A percentile compares a stretch with the other conserved stretches of the same genome.
These are phyloP conservation scores for Crossaster papposus DNA, from an alignment of 53 echinoderm and acorn worm species.

Conservation along the genomic window DNA sequence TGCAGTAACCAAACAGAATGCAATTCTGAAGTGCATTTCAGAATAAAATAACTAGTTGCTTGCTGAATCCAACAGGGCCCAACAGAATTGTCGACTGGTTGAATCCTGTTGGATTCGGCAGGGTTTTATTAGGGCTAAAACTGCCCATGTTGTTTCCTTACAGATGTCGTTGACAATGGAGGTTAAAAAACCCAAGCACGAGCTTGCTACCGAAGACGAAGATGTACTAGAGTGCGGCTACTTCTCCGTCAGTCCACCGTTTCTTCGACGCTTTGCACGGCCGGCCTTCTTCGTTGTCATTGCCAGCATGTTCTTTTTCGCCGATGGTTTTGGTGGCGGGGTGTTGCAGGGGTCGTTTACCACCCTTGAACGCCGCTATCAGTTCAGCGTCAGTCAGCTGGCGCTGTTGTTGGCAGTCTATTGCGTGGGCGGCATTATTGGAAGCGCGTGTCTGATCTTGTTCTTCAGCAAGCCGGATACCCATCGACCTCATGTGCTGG, in stretches of 20 bases:
- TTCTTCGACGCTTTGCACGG: slow-evolving; percentile 24
- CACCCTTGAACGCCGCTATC: slow-evolving; percentile 16
- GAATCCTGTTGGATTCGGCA: too few species aligned
- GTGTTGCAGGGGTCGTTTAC: slow-evolving; percentile 16
- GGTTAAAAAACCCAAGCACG: background rate
- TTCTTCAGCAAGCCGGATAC: slow-evolving; percentile 11
- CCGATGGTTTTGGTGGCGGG: slow-evolving; percentile 3
- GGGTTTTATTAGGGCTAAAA: too few species aligned
- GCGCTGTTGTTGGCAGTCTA: background rate
- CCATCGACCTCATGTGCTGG: slow-evolving; percentile 9
- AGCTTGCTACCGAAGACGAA: background rate
- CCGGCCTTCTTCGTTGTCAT: background rate
- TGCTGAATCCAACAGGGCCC: too few species aligned
- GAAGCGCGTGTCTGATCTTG: background rate
- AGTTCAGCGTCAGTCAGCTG: slow-evolving; percentile 4
- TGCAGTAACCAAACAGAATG: too few species aligned
- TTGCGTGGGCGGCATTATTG: slow-evolving; percentile 16
- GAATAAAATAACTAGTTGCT: background rate
- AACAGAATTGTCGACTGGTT: too few species aligned
- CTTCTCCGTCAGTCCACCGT: slow-evolving; percentile 12
- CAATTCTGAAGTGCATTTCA: background rate
- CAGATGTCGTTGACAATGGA: background rate
- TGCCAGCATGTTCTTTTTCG: slow-evolving; percentile 3
- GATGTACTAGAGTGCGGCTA: slow-evolving; percentile 1
- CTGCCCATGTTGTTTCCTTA: background rate